Evolutionary conservation across 2,113 vertebrate genomes (phyloP).

Genomic region (Haplochromis burtoni): DNA sequence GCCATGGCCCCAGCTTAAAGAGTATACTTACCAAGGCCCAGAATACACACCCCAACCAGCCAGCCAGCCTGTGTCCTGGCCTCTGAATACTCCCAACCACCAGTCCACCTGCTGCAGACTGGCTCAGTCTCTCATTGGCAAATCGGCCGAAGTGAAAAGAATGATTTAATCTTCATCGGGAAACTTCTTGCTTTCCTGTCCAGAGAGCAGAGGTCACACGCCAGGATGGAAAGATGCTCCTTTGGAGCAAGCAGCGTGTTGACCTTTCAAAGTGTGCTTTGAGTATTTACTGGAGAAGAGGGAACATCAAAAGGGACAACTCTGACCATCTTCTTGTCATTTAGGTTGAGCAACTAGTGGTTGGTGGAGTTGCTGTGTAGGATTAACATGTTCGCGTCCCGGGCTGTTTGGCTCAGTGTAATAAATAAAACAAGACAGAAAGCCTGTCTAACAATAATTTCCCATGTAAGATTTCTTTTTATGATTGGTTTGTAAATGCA

Average conservation of each 20-base stretch:
- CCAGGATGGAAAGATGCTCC: not conserved
- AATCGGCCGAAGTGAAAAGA: not conserved
- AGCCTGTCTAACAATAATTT: not conserved
- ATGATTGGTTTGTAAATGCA: not conserved
- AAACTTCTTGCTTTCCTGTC: not conserved
- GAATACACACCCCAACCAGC: slow-evolving; percentile 54
- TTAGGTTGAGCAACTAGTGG: not conserved
- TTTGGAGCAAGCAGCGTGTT: not conserved
- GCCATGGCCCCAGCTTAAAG: slow-evolving; percentile 66
- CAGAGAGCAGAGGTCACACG: not conserved
- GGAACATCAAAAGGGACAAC: not conserved
- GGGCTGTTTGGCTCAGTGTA: not conserved
- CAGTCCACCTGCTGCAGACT: slow-evolving; percentile 58
- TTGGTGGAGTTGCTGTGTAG: not conserved
- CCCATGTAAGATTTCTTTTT: not conserved
- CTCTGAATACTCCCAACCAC: slow-evolving; percentile 47
- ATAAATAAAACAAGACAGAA: not conserved
- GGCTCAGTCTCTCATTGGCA: slow-evolving; percentile 30
- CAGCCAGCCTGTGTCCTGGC: slow-evolving; percentile 37
- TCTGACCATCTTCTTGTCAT: not conserved
- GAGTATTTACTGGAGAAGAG: not conserved
- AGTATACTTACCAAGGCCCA: slow-evolving; percentile 70
- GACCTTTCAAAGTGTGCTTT: not conserved
- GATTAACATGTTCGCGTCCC: not conserved
- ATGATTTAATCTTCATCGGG: not conserved